Conservation (phyloP, 2,113 vertebrate species). For the Scolopax mira region DNA sequence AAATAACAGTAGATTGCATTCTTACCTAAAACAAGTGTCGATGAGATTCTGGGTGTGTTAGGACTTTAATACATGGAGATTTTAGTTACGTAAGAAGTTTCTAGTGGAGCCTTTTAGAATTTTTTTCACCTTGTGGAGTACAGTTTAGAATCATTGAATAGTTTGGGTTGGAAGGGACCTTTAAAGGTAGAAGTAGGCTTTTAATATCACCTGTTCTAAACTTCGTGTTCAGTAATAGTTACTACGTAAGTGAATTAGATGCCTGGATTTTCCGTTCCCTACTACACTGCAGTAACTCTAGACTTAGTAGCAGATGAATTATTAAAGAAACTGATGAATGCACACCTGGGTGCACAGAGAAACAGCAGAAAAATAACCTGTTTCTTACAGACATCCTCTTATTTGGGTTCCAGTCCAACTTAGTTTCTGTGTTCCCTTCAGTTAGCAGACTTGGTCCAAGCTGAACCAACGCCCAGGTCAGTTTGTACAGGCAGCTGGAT, state of each 20-base stretch:
- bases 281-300: background rate
- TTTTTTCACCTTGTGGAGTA: background rate
- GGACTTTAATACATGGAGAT: background rate
- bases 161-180: background rate
- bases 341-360: background rate
- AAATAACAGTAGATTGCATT: background rate
- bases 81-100: background rate
- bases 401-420: background rate
- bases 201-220: background rate
- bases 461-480: background rate
- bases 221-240: background rate
- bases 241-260: background rate
- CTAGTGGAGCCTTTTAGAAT: background rate
- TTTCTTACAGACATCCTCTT: background rate
- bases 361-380: background rate
- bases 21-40: background rate
- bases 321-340: background rate
- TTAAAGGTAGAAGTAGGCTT: background rate
- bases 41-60: background rate
- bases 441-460: background rate
- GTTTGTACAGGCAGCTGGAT: background rate
- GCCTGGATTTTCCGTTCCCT: background rate
- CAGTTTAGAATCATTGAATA: background rate
- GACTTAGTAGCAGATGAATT: background rate
- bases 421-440: background rate